Evolutionary conservation across 2,797 vertebrate species (phyloP), one percentile per base, ranked within the genome.

Genomic region (Aselliscus stoliczkanus): DNA sequence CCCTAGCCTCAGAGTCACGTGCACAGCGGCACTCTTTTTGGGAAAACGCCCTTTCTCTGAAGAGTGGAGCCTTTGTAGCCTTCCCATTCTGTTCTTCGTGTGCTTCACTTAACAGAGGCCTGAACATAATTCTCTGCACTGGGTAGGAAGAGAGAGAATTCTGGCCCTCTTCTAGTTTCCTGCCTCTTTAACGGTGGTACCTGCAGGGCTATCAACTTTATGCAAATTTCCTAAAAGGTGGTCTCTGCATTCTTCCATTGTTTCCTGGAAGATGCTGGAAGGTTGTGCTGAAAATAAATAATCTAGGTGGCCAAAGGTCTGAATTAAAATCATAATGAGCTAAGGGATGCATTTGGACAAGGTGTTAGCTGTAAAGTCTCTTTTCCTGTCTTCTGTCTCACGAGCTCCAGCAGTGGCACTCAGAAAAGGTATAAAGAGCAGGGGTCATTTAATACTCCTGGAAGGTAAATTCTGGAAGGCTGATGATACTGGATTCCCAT

Each of bases 271-370:
- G 83, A 83, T 27, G 21, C 52, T 39, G n/a, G 62, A 39, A 90
- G 64, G 27, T 12, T 37, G 21, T 20, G 10, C n/a, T 77, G 69
- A 79, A 95, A 79, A 94, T 42, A 84, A 96, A 93, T 83, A 77
- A 83, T 7, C 4, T 21, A 73, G 89, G 52, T 69, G 60, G 72
- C 62, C 65, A 21, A 54, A 92, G 23, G 52, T 65, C 69, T 39
- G 64, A 88, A 14, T 92, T 64, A 94, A 86, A 88, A 90, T 60
- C 69, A 18, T 88, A 56, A 73, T 88, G 75, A 93, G 82, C 56
- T 70, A 52, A 65, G 42, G 15, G 92, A 83, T 52, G 79, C 42
- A 65, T 82, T 91, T 34, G 39, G 87, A 90, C 25, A 60, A 85
- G 77, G 65, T 58, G 27, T 79, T 64, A 44, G 75, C 52, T 60